phyloP scores from a whole-genome alignment of 2,113 vertebrate species.

The Taxidea taxus region DNA sequence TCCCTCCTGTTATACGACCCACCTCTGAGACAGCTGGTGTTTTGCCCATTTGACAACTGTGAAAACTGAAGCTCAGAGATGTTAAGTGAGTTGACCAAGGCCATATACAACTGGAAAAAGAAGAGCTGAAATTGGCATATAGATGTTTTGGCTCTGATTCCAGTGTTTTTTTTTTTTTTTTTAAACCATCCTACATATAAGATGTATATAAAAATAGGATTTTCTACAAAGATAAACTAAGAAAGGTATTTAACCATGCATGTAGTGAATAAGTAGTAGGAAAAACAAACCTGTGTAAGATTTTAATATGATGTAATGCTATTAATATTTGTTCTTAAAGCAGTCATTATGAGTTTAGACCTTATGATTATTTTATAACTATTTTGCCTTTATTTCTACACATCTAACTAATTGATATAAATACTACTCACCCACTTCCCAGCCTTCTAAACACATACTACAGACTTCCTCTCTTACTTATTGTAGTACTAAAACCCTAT shows the following conservation, averaged over 20 bases:
- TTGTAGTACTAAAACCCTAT: neutral
- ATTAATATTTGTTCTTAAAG: neutral
- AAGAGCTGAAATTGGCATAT: neutral
- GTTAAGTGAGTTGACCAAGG: neutral
- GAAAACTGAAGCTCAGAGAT: neutral
- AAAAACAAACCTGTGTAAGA: neutral
- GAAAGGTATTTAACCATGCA: neutral
- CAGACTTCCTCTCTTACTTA: neutral
- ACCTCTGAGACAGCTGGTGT: neutral
- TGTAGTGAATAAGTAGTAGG: neutral
- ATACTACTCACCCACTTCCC: neutral
- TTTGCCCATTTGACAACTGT: neutral
- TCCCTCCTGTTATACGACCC: neutral
- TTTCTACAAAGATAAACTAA: neutral
- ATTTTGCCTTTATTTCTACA: neutral
- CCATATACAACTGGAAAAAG: neutral
- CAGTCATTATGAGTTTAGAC: neutral
- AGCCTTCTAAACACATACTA: neutral
- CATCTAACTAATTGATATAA: neutral
- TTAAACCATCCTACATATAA: neutral
- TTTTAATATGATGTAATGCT: neutral
- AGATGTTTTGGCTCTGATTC: neutral
- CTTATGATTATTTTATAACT: neutral
- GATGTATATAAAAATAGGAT: neutral
- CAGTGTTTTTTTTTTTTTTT: neutral